These are phyloP conservation scores for Drosophila borealis DNA, from an alignment of 2,888 invertebrate genomes.

Conservation along the genomic window DNA sequence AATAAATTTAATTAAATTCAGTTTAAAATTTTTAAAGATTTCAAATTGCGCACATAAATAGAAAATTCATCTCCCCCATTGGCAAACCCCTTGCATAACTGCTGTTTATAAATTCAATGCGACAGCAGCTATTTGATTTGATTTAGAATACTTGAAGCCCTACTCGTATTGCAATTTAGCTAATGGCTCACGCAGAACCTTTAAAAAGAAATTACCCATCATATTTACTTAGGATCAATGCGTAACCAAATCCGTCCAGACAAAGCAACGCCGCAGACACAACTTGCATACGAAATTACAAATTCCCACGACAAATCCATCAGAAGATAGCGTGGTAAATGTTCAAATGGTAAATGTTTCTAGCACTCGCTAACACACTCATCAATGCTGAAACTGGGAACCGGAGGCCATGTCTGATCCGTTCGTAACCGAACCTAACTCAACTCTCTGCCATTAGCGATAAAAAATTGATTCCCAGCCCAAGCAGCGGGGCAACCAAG, in stretches of 20 bases:
- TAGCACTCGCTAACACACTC: conserved; percentile 68
- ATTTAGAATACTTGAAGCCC: conserved; percentile 49
- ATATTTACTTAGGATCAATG: conserved; percentile 70
- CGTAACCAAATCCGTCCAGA: conserved; percentile 33
- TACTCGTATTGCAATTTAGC: conserved; percentile 69
- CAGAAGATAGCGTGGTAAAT: conserved; percentile 42
- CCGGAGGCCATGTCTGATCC: conserved; percentile 35
- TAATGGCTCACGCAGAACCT: conserved; percentile 74
- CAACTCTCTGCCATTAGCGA: conserved; percentile 69
- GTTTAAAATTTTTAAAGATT: conserved; percentile 12
- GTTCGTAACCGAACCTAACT: conserved; percentile 60
- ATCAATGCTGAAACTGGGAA: conserved; percentile 50
- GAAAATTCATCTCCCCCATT: background rate
- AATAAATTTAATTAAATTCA: background rate
- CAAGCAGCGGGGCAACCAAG: conserved; percentile 31
- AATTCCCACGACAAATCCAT: conserved; percentile 78
- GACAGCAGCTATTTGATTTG: conserved; percentile 67
- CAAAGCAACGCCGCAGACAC: conserved; percentile 50
- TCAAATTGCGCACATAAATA: conserved; percentile 1
- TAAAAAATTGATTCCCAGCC: conserved; percentile 63
- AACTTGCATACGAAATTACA: conserved; percentile 75
- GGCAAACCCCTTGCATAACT: background rate
- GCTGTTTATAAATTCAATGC: conserved; percentile 29
- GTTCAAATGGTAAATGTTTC: conserved; percentile 56
- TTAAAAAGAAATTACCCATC: conserved; percentile 78